These are phyloP conservation scores for Lepilemur septentrionalis DNA, from an alignment of 2,797 vertebrate species.

Conservation along the genomic window DNA sequence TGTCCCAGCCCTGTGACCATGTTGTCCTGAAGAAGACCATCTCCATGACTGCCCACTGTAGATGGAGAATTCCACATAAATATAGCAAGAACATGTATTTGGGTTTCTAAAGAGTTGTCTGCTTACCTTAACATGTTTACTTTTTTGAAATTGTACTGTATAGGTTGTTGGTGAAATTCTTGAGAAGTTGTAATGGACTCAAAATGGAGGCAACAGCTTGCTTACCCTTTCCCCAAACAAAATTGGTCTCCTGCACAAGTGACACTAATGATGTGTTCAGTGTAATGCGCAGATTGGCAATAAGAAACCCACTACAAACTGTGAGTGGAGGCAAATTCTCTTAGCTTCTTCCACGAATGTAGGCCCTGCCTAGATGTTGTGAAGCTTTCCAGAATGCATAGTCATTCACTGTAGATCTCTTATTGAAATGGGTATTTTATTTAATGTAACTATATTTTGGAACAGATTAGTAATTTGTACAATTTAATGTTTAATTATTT, in stretches of 20 bases:
- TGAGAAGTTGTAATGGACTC: slow-evolving; percentile 71
- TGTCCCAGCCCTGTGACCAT: slow-evolving; percentile 79
- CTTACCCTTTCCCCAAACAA: slow-evolving; percentile 60
- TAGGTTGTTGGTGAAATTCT: slow-evolving; percentile 78
- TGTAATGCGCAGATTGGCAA: slow-evolving; percentile 69
- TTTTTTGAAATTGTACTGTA: slow-evolving; percentile 80
- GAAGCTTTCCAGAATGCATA: slow-evolving; percentile 54
- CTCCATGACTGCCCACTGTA: slow-evolving; percentile 77
- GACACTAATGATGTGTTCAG: slow-evolving; percentile 9
- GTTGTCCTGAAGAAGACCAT: slow-evolving; percentile 81
- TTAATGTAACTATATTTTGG: slow-evolving; percentile 80
- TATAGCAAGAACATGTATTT: slow-evolving; percentile 80
- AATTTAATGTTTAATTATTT: slow-evolving; percentile 76
- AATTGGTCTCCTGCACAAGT: slow-evolving; percentile 48
- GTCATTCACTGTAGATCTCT: slow-evolving; percentile 63
- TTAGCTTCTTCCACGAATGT: slow-evolving; percentile 55
- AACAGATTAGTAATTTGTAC: slow-evolving; percentile 78
- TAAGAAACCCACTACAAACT: slow-evolving; percentile 71
- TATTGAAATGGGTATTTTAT: slow-evolving; percentile 72
- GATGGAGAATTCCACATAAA: slow-evolving; percentile 77
- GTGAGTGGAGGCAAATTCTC: slow-evolving; percentile 67
- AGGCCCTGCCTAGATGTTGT: slow-evolving; percentile 50
- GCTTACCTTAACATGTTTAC: slow-evolving; percentile 80
- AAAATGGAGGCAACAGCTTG: slow-evolving; percentile 71
- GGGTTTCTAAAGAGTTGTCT: slow-evolving; percentile 81